phyloP scores from a whole-genome alignment of 2,888 invertebrate species.

The Eupithecia abbreviata region DNA sequence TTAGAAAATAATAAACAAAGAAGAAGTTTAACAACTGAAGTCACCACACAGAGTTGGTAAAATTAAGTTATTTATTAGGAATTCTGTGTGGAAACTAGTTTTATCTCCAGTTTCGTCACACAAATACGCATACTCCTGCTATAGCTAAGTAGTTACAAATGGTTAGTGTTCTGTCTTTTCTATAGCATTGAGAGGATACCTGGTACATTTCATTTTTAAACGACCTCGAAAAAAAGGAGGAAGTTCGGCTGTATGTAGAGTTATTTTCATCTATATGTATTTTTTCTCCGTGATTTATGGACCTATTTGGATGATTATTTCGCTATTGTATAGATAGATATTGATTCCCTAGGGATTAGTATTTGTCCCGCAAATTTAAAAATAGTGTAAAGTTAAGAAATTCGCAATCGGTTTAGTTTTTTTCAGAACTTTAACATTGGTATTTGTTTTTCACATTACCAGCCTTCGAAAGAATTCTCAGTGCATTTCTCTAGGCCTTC shows the following conservation, averaged over 20 bases:
- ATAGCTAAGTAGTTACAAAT: background rate
- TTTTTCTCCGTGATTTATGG: too few species aligned
- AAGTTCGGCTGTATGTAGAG: too few species aligned
- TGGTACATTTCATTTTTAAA: background rate
- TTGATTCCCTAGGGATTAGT: too few species aligned
- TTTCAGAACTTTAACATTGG: too few species aligned
- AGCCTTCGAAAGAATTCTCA: background rate
- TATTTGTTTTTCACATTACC: background rate
- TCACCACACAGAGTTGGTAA: background rate
- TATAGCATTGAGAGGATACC: background rate
- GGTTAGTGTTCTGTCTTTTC: background rate
- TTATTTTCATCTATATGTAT: too few species aligned
- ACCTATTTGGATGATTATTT: too few species aligned
- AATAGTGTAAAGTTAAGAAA: too few species aligned
- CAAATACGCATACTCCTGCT: background rate
- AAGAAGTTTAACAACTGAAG: background rate
- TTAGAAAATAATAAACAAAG: background rate
- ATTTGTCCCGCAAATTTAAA: too few species aligned
- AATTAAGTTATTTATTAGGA: background rate
- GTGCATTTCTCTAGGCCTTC: too few species aligned
- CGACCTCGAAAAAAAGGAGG: too few species aligned
- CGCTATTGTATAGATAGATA: too few species aligned
- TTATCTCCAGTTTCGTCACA: conserved; percentile 4
- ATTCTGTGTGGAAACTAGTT: background rate
- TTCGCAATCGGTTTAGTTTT: too few species aligned